Conservation (phyloP, 2,113 vertebrate genomes). For the Thinocorus orbignyianus region DNA sequence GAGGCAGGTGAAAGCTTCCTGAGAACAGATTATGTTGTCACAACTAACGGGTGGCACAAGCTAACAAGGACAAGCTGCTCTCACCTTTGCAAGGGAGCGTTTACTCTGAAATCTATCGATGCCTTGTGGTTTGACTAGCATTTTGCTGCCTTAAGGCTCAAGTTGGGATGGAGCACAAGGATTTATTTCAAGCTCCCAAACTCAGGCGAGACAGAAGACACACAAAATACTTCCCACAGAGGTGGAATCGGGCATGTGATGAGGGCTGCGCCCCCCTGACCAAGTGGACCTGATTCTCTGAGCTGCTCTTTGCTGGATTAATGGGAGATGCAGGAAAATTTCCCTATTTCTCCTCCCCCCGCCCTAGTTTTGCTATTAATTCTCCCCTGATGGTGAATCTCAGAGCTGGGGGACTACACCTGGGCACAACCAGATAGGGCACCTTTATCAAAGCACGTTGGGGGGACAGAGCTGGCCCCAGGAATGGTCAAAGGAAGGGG, state of each 20-base stretch:
- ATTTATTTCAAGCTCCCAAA: background rate
- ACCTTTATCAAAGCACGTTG: background rate
- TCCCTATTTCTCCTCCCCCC: no score
- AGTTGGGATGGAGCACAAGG: background rate
- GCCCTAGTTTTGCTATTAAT: background rate
- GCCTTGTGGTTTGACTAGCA: background rate
- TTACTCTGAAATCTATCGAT: background rate
- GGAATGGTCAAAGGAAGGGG: background rate
- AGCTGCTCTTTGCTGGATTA: background rate
- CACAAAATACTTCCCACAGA: background rate
- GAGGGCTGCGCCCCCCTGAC: background rate
- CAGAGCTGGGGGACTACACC: background rate
- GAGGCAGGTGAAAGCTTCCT: background rate
- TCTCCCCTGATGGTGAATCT: background rate
- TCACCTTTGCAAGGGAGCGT: accelerated
- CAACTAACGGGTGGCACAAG: background rate
- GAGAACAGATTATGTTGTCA: background rate
- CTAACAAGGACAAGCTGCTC: background rate
- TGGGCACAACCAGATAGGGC: background rate
- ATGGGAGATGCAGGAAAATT: background rate
- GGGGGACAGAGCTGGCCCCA: background rate
- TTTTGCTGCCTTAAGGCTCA: background rate
- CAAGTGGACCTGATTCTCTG: background rate
- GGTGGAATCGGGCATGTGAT: background rate
- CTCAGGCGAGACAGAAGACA: background rate